Percentiles rank a stretch among this genome's conserved stretches.
phyloP scores from a whole-genome alignment of 2,888 invertebrate species.

The Melinopterus prodromus region DNA sequence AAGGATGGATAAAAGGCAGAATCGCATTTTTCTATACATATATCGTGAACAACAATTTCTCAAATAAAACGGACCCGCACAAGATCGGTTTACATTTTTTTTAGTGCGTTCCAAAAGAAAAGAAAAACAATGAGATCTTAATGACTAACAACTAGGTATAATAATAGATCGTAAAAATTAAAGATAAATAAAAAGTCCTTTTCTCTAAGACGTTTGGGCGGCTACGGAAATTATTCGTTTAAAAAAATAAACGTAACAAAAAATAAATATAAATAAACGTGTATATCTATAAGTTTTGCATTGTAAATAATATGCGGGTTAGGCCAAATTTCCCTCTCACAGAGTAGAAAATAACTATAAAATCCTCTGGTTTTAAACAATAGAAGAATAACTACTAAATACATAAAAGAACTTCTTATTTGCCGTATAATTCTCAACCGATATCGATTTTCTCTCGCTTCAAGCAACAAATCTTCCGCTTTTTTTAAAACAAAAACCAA shows the following conservation, averaged over 20 bases:
- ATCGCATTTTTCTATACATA: neutral
- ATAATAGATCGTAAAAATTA: neutral
- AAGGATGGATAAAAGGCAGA: neutral
- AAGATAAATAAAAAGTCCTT: constrained; percentile 4
- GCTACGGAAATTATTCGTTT: neutral
- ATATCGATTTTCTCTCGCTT: neutral
- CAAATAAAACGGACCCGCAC: neutral
- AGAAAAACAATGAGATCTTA: neutral
- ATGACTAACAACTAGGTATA: neutral
- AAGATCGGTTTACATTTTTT: neutral
- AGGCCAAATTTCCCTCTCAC: neutral
- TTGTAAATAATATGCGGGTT: neutral
- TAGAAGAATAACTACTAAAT: no score
- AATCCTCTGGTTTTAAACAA: neutral
- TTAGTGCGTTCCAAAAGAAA: neutral
- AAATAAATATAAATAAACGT: neutral
- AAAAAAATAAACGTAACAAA: neutral
- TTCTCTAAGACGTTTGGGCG: neutral
- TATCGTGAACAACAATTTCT: neutral
- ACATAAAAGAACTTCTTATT: neutral
- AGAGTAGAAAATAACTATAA: neutral
- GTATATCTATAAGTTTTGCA: neutral
- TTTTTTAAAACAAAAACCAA: neutral
- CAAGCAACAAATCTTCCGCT: neutral
- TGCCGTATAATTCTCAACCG: neutral